phyloP scores from a whole-genome alignment of 2,797 vertebrate genomes.

The Pseudocheirus occidentalis region DNA sequence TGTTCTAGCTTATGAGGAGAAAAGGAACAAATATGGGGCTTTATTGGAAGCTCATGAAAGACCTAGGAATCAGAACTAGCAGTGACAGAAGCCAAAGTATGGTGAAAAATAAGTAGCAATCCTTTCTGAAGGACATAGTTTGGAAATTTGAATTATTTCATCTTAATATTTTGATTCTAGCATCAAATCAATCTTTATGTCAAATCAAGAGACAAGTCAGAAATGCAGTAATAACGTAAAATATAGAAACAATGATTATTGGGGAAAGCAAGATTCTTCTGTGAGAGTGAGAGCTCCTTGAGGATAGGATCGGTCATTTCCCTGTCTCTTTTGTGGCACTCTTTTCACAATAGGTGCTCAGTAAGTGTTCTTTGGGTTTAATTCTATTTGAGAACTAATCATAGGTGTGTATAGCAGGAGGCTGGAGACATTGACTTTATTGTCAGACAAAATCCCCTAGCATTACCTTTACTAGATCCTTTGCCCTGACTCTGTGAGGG shows the following conservation, averaged over 20 bases:
- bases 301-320: neutral
- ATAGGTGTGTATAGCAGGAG: neutral
- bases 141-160: neutral
- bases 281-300: neutral
- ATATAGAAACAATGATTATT: neutral
- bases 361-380: neutral
- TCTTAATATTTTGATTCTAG: conserved; percentile 27
- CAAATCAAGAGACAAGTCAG: conserved; percentile 20
- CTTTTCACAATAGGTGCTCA: neutral
- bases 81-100: neutral
- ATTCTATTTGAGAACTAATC: neutral
- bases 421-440: neutral
- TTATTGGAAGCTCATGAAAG: neutral
- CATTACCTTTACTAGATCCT: neutral
- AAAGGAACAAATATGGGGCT: conserved; percentile 18
- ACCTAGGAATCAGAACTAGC: neutral
- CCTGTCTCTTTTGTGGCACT: neutral
- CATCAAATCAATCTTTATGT: conserved; percentile 45
- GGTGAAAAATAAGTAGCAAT: neutral
- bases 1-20: conserved; percentile 5
- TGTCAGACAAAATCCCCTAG: neutral
- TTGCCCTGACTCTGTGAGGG: neutral
- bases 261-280: neutral
- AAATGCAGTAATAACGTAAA: conserved; percentile 28
- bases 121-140: neutral